Evolutionary conservation across 2,888 invertebrate species (phyloP).

Genomic region (Cephus pulcher): DNA sequence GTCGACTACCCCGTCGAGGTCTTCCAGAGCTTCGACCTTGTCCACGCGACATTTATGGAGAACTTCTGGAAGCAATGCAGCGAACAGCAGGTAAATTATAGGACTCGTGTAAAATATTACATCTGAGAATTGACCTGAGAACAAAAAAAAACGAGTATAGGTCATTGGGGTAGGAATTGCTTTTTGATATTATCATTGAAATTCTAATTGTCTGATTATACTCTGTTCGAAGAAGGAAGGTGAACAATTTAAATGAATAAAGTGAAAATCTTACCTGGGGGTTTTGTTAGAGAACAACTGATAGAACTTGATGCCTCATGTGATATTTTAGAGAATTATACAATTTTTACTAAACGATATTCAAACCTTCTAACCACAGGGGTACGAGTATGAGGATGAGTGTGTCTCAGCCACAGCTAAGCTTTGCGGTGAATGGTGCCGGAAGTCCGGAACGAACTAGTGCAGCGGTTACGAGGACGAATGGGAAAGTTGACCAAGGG

Average conservation of each 20-base stretch:
- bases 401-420: slow-evolving; percentile 71
- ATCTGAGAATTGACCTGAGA: background rate
- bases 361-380: slow-evolving; percentile 27
- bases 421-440: slow-evolving; percentile 72
- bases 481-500: slow-evolving; percentile 73
- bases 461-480: slow-evolving; percentile 23
- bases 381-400: slow-evolving; percentile 70
- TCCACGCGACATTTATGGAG: slow-evolving; percentile 56
- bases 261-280: background rate
- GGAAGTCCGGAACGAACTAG: slow-evolving; percentile 46
- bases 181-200: background rate
- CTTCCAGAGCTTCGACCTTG: slow-evolving; percentile 32
- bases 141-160: no score
- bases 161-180: no score
- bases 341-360: background rate
- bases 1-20: slow-evolving; percentile 23
- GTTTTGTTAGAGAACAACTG: background rate
- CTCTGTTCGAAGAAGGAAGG: no score
- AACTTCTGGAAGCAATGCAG: slow-evolving; percentile 59
- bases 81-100: slow-evolving; percentile 49
- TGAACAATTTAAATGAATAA: background rate
- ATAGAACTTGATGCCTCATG: background rate
- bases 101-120: background rate
- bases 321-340: background rate
- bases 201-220: no score